Base-by-base conservation (phyloP, 2,113 vertebrate genomes). In the Ramphastos sulfuratus region DNA sequence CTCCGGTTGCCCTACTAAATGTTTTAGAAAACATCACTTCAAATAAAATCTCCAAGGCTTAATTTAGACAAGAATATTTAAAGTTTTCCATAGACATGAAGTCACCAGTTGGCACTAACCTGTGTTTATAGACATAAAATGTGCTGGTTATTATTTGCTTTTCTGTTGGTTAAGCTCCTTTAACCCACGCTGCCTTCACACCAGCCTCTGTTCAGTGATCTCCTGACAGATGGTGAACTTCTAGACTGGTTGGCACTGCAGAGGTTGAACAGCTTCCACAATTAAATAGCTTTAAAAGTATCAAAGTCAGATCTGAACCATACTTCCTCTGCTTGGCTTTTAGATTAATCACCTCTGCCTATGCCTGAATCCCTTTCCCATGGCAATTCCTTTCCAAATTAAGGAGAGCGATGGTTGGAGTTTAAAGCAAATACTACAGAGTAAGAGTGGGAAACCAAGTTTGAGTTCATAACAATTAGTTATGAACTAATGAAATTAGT, bases 11-110 rank as follows among this genome's bases (percentile, higher is more conserved):
- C 73, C 72, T 60, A 64, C 73, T 89, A 67, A 91, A 31, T 90
- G 66, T 91, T 96, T 90, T 87, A 91, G 85, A 91, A 96, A 97
- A 89, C 87, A 93, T 87, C 81, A 25, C 86, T 73, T 80, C 93
- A 58, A 92, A 78, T 80, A 89, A 93, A 75, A 35, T 94, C 91
- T 96, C 81, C 90, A 90, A 95, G 89, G 82, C 82, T 96, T 93
- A 82, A 76, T 87, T 88, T 93, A 91, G 92, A 67, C 56, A 87
- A 87, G 86, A 87, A 54, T 89, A 94, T 94, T 97, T 96, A 91
- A 96, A 93, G 70, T 95, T 96, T 97, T 97, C 92, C 96, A 90
- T 73, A 95, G 94, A 96, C 77, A 30, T 95, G 91, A 94, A 94
- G 84, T 97, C 96, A 97, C 84, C 55, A 67, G 44, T 7, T 97